Conservation (phyloP, 2,888 invertebrate genomes). For the Gibbula magus region DNA sequence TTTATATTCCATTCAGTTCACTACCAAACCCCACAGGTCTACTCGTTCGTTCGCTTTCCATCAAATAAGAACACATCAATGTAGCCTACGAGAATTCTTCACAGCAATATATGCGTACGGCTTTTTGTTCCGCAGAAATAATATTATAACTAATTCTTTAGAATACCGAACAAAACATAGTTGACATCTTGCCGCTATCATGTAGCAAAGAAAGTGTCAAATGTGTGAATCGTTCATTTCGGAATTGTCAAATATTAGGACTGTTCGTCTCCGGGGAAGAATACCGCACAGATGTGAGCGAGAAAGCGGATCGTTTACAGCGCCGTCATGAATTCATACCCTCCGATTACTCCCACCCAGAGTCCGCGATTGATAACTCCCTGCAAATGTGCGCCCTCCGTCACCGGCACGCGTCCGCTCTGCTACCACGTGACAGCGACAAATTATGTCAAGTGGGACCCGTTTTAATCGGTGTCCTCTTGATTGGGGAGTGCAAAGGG, state of each 20-base stretch:
- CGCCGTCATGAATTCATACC: constrained; percentile 31
- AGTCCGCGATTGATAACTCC: not conserved
- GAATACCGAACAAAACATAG: too few species aligned
- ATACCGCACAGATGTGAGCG: constrained; percentile 23
- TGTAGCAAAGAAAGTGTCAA: too few species aligned
- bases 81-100: too few species aligned
- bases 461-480: constrained; percentile 10
- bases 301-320: not conserved
- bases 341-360: constrained; percentile 20
- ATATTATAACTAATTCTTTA: too few species aligned
- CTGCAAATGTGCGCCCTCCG: not conserved
- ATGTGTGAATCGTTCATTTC: not conserved
- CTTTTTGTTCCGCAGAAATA: too few species aligned
- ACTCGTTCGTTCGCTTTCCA: too few species aligned
- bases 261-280: not conserved
- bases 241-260: constrained; percentile 5
- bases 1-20: too few species aligned
- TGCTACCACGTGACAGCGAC: constrained; percentile 8
- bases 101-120: too few species aligned
- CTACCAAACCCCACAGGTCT: too few species aligned
- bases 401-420: not conserved
- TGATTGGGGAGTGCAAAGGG: not conserved
- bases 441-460: constrained; percentile 12
- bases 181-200: too few species aligned
- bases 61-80: too few species aligned